Base-by-base conservation (phyloP, 1,140 invertebrate species). In the Pseudomyrmex gracilis region DNA sequence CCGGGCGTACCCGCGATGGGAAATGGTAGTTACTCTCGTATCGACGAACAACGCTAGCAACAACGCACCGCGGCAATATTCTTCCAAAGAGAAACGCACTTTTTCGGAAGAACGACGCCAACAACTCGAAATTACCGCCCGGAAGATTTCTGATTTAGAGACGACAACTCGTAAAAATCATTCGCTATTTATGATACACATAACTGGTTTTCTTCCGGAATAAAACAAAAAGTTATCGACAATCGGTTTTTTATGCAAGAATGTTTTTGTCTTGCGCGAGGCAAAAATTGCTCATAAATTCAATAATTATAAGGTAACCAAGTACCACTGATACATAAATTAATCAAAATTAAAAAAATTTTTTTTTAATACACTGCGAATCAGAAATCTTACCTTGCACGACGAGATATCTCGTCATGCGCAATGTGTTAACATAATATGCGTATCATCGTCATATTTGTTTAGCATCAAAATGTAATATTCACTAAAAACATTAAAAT, bases 11-110 rank as follows among this genome's bases (percentile, higher is more conserved):
- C 77, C 83, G 87, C 87, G 87, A 89, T 89, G 87, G 86, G 78
- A 85, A 89, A 89, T 88, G 86, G 87, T 88, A 88, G 87, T 88
- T 88, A 87, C 86, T 87, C 85, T 87, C 82, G 83, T 88, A 88
- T 88, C 86, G 87, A 85, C 86, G 87, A 87, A 82, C 80, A 74
- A 73, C 80, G 57, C 80, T 58, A 82, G 73, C 68, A 82, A 71
- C 70, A 82, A 82, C 68, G 80, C 34, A 34, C 70, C 80, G 71
- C 53, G 77, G 70, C 80, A 76, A 82, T 76, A 63, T 82, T 82
- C 80, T 61, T 71, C 45, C 76, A 60, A 71, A 70, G 76, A 58
- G 64, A 70, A 17, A 24, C 51, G 64, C 76, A 53, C 66, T 71
- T 70, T 80, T 71, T 80, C 76, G 63, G n/a, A 15, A 60, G 45